Evolutionary conservation across 2,113 vertebrate genomes (phyloP), one percentile per base, ranked within the genome.

Genomic region (Psilopsiagon aymara): DNA sequence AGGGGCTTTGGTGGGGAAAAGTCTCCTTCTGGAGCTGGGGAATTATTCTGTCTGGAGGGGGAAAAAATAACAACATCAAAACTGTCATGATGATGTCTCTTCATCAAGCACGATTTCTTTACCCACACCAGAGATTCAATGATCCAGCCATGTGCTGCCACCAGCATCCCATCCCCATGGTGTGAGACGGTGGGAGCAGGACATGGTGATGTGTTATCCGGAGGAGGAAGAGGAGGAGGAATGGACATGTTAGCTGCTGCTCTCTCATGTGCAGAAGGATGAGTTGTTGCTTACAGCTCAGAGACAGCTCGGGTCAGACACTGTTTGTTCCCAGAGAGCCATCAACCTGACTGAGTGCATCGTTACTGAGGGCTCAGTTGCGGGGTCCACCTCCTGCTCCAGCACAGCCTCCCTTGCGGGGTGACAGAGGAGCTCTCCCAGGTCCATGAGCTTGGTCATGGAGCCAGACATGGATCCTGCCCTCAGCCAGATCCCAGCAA

Each of bases 361-460:
- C 6, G 3, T 44, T 24, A 62, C 17, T 3, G 1, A 0, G 9
- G 52, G 63, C 11, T 28, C 62, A 47, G 46, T 39, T 39, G 39
- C 39, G 39, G 9, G 39, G 39, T 39, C 46, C 28, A 11, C 33
- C 31, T 55, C 39, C 63, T 47, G 59, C 2, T 2, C 31, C 79
- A 62, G 90, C 62, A 62, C 35, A 0, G 0, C 25, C 28, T 47
- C 35, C 47, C 11, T 10, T 43, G 15, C 0, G 0, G 11, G 39
- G 16, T 18, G n/a, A 49, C 23, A 0, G 8, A 67, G 78, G 35
- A 83, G 53, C 63, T 64, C 9, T 59, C n/a, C 24, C 41, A 9
- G 51, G 11, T 55, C 24, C 37, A 2, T 0, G 0, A 52, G 44
- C 90, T 74, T 0, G 1, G 7, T 17, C 51, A 2, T 4, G 20